Conservation (phyloP, 2,797 vertebrate species). For the Paratrypauchen microcephalus region DNA sequence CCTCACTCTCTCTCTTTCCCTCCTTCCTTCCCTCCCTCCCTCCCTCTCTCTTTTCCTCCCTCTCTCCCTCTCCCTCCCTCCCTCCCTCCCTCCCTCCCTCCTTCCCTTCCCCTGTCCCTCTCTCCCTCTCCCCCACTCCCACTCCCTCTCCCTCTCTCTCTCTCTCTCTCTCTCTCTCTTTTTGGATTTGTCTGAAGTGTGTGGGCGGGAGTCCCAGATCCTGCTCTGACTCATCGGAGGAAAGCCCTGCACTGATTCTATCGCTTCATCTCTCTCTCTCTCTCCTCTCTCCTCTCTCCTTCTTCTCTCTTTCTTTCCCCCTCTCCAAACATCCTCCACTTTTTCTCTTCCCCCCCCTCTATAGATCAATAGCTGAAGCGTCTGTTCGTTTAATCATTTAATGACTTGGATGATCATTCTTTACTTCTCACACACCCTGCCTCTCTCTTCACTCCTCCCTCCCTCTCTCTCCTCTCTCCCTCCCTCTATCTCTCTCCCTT, state of each 20-base stretch:
- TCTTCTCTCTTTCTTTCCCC: neutral
- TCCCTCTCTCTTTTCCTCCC: neutral
- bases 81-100: neutral
- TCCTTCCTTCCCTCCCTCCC: neutral
- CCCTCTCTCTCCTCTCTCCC: neutral
- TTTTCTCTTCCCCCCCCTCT: neutral
- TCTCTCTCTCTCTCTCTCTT: neutral
- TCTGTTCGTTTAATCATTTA: no score
- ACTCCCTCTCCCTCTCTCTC: neutral
- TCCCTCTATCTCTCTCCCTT: neutral
- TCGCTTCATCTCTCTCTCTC: neutral
- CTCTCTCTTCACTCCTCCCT: no score
- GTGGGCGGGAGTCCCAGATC: constrained; percentile 44
- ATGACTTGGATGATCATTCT: no score
- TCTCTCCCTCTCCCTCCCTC: no score
- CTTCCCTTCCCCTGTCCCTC: neutral
- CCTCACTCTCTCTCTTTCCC: neutral
- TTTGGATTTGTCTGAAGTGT: constrained; percentile 9
- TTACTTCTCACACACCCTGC: neutral
- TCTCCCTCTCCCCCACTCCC: neutral
- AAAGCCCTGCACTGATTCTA: constrained; percentile 40
- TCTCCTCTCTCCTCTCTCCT: neutral
- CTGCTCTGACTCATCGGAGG: constrained; percentile 58
- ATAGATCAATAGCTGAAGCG: no score
- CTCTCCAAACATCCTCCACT: neutral